Evolutionary conservation across 2,113 vertebrate species (phyloP).

Genomic region (Corydoras maculifer): DNA sequence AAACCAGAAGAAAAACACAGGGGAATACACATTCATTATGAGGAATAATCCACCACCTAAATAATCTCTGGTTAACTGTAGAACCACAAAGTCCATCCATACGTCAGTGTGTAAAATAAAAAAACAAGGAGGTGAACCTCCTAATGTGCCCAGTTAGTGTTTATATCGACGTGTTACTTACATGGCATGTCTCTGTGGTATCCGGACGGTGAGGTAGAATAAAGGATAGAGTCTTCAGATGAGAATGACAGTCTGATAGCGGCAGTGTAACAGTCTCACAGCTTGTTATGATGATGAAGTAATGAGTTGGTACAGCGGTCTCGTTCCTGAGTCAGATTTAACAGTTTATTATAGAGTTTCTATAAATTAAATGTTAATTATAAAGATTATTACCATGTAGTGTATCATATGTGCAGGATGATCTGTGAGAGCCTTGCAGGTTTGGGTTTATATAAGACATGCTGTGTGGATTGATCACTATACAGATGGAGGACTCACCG

Average conservation of each 20-base stretch:
- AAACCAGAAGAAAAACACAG: not conserved
- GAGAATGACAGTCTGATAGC: constrained; percentile 61
- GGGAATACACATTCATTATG: not conserved
- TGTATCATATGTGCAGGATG: too few species aligned
- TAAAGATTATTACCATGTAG: too few species aligned
- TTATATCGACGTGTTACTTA: constrained; percentile 62
- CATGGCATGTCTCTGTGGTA: constrained; percentile 79
- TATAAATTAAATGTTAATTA: too few species aligned
- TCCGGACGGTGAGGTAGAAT: constrained; percentile 83
- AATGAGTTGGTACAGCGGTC: constrained; percentile 80
- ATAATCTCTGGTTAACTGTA: too few species aligned
- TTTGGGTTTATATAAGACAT: too few species aligned
- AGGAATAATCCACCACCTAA: too few species aligned
- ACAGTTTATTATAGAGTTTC: too few species aligned
- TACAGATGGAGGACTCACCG: too few species aligned
- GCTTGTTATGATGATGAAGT: constrained; percentile 84
- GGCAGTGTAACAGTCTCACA: constrained; percentile 63
- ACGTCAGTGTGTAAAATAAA: not conserved
- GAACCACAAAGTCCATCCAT: not conserved
- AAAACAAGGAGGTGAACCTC: not conserved
- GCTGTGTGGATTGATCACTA: too few species aligned
- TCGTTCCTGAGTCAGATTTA: constrained; percentile 54
- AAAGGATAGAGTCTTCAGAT: constrained; percentile 69
- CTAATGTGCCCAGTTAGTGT: too few species aligned
- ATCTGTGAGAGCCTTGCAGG: too few species aligned